Percentiles rank a stretch among this genome's conserved stretches.
phyloP scores from a whole-genome alignment of 2,113 vertebrate species.

The Phyllostomus hastatus region DNA sequence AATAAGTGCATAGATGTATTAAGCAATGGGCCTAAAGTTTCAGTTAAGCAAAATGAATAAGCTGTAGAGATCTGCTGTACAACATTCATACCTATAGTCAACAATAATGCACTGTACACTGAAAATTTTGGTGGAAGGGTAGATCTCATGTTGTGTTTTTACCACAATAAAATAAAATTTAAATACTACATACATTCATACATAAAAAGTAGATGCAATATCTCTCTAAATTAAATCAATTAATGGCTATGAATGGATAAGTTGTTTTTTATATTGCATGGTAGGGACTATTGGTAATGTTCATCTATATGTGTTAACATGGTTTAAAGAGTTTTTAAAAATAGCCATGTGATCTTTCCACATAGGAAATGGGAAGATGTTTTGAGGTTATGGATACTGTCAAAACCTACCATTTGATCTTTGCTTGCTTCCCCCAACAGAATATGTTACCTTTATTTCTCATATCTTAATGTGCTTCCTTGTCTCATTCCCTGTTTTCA shows the following conservation, averaged over 20 bases:
- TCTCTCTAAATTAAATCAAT: neutral
- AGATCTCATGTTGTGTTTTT: neutral
- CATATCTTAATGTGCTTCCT: neutral
- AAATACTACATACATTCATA: neutral
- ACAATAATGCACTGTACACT: neutral
- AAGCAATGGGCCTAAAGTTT: neutral
- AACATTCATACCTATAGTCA: neutral
- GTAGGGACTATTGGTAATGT: neutral
- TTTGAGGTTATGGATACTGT: neutral
- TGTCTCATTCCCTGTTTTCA: neutral
- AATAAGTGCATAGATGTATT: neutral
- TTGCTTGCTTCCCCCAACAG: neutral
- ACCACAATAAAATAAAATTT: neutral
- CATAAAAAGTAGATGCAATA: neutral
- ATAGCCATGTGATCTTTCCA: neutral
- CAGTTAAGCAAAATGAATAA: neutral
- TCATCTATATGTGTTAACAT: neutral
- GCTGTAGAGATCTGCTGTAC: neutral
- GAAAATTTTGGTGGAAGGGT: neutral
- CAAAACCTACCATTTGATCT: neutral
- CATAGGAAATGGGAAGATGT: neutral
- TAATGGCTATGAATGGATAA: neutral
- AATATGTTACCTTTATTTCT: neutral
- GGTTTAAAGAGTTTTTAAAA: neutral
- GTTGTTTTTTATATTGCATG: neutral